Conservation (phyloP, 1,140 invertebrate species). For the Rhysida immarginata region DNA sequence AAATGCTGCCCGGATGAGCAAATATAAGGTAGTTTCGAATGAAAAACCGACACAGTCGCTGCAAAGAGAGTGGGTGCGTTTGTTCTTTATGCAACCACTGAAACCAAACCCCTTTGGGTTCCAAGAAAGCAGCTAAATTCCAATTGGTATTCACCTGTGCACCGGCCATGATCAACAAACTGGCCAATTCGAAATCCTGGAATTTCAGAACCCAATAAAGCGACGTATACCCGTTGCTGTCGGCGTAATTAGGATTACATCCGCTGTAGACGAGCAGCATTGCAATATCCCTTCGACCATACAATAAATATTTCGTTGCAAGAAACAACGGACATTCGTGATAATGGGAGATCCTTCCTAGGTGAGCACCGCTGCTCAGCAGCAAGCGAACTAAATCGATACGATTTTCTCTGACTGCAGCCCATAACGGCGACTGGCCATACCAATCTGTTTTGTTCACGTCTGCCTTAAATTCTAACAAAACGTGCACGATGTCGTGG, state of each 20-base stretch:
- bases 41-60: neutral
- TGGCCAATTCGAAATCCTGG: conserved; percentile 5
- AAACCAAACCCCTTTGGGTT: neutral
- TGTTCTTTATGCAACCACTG: neutral
- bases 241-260: conserved; percentile 2
- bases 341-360: conserved; percentile 1
- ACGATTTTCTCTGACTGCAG: conserved; percentile 14
- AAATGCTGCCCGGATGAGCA: neutral
- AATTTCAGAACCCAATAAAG: conserved; percentile 7
- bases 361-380: conserved; percentile 11
- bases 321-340: conserved; percentile 13
- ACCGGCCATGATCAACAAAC: conserved; percentile 10
- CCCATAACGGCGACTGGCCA: conserved; percentile 16
- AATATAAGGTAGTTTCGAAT: neutral
- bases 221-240: conserved; percentile 3
- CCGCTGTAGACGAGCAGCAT: conserved; percentile 13
- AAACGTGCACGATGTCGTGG: conserved; percentile 16
- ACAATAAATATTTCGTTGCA: conserved; percentile 6
- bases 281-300: conserved; percentile 5
- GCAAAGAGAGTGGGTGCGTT: neutral
- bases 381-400: conserved; percentile 13
- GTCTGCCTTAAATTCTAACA: conserved; percentile 17
- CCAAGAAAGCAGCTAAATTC: neutral
- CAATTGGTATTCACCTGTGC: neutral
- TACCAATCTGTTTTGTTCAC: conserved; percentile 18